These are phyloP conservation scores for Stenodera caucasica DNA, from an alignment of 2,888 invertebrate genomes.

Conservation along the genomic window DNA sequence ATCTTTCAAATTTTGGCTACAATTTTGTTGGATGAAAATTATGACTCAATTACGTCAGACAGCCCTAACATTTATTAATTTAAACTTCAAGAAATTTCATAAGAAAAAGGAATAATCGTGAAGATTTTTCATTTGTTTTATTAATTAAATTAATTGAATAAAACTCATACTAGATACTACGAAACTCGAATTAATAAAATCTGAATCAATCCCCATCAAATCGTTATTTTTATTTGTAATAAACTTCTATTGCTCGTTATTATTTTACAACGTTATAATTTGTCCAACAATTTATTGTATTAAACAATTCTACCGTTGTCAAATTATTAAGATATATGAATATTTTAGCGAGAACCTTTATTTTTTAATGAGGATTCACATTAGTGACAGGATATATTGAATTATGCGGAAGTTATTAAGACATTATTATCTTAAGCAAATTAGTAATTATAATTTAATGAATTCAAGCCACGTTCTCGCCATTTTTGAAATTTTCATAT, in stretches of 20 bases:
- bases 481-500: neutral
- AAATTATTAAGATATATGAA: neutral
- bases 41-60: too few species aligned
- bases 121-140: too few species aligned
- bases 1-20: too few species aligned
- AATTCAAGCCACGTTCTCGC: neutral
- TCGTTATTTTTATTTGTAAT: neutral
- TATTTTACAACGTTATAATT: neutral
- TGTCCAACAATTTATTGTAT: neutral
- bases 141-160: too few species aligned
- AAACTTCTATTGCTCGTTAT: neutral
- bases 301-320: neutral
- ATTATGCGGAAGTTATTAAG: constrained; percentile 1
- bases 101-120: too few species aligned
- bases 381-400: neutral
- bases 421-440: neutral
- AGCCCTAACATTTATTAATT: too few species aligned
- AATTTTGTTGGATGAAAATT: too few species aligned
- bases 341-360: neutral
- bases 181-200: too few species aligned
- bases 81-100: too few species aligned
- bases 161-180: too few species aligned
- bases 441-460: neutral
- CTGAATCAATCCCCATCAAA: too few species aligned
- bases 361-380: neutral